These are phyloP conservation scores for Parotia lawesii DNA, from an alignment of 2,113 vertebrate genomes.

Conservation along the genomic window DNA sequence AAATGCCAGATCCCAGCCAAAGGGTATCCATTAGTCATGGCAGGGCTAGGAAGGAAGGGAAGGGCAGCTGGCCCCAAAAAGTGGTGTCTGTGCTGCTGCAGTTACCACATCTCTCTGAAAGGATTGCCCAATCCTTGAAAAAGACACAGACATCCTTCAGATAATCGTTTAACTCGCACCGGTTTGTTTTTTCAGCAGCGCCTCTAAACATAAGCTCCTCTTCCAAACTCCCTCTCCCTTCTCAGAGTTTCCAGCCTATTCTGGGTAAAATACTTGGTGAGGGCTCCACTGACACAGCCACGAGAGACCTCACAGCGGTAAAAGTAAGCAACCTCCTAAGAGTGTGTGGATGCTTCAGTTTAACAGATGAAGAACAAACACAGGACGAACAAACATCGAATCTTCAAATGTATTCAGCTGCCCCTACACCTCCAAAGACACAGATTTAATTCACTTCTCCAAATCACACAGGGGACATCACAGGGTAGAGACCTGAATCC, in stretches of 20 bases:
- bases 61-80: conserved; percentile 37
- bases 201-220: background rate
- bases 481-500: background rate
- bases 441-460: background rate
- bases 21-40: conserved; percentile 76
- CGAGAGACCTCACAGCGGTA: background rate
- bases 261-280: background rate
- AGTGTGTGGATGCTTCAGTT: background rate
- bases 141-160: conserved; percentile 28
- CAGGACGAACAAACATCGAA: background rate
- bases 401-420: background rate
- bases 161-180: background rate
- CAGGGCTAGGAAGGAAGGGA: conserved; percentile 45
- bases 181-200: background rate
- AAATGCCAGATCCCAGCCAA: conserved; percentile 85
- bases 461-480: background rate
- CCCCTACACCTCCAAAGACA: background rate
- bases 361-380: background rate
- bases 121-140: conserved; percentile 37
- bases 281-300: background rate
- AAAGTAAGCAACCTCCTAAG: background rate
- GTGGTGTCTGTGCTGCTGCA: conserved; percentile 18
- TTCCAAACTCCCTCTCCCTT: background rate
- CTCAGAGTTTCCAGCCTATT: background rate
- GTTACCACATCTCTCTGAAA: background rate